Conservation (phyloP, 2,797 vertebrate species). For the Cercopithecus diana region DNA sequence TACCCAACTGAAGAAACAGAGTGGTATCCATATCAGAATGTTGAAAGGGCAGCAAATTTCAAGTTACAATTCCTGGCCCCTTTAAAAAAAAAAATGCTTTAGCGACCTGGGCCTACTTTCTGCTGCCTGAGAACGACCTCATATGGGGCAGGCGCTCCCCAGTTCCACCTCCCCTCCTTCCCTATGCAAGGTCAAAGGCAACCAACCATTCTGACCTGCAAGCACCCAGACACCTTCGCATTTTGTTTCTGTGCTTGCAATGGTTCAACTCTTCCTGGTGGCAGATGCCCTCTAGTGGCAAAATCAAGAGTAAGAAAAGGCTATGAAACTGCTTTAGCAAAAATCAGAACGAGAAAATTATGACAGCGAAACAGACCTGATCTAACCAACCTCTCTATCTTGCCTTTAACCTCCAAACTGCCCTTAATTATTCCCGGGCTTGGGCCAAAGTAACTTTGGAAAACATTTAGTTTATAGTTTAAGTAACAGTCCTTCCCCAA, state of each 20-base stretch:
- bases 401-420: not conserved
- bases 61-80: not conserved
- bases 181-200: not conserved
- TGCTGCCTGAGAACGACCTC: not conserved
- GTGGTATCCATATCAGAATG: no score
- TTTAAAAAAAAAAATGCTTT: not conserved
- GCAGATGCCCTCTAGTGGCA: not conserved
- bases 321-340: not conserved
- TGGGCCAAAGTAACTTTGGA: not conserved
- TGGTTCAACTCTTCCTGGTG: no score
- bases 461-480: not conserved
- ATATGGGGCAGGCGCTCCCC: rapidly evolving
- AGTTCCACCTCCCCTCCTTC: not conserved
- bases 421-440: not conserved
- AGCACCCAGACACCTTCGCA: rapidly evolving
- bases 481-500: not conserved
- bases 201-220: not conserved
- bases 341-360: not conserved
- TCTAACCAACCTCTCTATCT: not conserved
- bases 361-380: not conserved
- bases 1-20: not conserved
- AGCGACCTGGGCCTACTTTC: not conserved
- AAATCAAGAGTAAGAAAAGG: not conserved
- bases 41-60: not conserved
- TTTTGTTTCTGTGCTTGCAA: rapidly evolving